Evolutionary conservation across 2,888 invertebrate species (phyloP).

Genomic region (Candidula unifasciata): DNA sequence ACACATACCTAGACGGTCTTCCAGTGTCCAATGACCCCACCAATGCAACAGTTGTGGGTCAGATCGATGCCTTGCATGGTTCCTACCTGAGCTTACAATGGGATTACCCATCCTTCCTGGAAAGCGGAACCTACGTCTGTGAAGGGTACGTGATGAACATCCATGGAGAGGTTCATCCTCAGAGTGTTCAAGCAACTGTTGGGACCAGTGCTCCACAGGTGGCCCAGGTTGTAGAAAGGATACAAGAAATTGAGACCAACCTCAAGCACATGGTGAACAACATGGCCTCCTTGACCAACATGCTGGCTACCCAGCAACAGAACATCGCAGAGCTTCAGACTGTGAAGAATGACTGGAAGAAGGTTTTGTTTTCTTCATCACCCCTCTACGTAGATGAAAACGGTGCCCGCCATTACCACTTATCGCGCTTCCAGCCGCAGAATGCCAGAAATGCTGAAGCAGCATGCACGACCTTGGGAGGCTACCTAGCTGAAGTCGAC

Average conservation of each 20-base stretch:
- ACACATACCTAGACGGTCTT: background rate
- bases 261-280: background rate
- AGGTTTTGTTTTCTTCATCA: background rate
- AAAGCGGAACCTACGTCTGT: background rate
- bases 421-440: too few relatives aligned
- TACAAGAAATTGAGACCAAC: background rate
- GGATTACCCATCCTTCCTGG: background rate
- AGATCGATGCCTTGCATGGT: background rate
- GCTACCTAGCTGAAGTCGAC: too few relatives aligned
- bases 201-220: background rate
- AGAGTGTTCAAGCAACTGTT: background rate
- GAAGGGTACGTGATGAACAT: background rate
- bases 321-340: background rate
- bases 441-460: too few relatives aligned
- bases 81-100: constrained; percentile 1
- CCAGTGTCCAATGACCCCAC: background rate
- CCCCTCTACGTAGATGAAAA: background rate
- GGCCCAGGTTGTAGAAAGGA: background rate
- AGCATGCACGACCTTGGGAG: too few relatives aligned
- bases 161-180: background rate
- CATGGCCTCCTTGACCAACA: background rate
- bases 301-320: background rate
- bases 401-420: too few relatives aligned
- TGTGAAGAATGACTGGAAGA: background rate
- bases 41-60: background rate